A percentile compares a stretch with the other conserved stretches of the same genome.
These are phyloP conservation scores for Chelonus insularis DNA, from an alignment of 1,140 invertebrate species.

Conservation along the genomic window DNA sequence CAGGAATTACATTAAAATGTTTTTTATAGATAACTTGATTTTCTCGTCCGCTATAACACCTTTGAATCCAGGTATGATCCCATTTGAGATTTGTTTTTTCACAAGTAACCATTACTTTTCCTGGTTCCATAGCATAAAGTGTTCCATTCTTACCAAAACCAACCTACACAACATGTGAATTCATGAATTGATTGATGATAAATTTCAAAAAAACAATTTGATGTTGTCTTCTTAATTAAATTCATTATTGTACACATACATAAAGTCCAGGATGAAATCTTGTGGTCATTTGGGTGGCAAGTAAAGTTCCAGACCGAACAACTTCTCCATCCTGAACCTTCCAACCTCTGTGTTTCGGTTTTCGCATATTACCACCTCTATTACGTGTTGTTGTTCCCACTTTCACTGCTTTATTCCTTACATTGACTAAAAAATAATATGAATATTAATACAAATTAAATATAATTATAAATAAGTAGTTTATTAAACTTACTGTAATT, in stretches of 20 bases:
- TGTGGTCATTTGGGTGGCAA: conserved; percentile 69
- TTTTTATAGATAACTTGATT: conserved; percentile 76
- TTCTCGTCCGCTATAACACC: conserved; percentile 66
- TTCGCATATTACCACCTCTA: conserved; percentile 62
- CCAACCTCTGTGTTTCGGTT: conserved; percentile 74
- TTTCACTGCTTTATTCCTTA: conserved; percentile 73
- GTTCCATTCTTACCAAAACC: conserved; percentile 76
- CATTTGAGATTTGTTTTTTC: conserved; percentile 75
- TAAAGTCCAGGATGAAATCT: conserved; percentile 81
- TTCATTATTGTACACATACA: conserved; percentile 63
- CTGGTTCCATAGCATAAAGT: conserved; percentile 73
- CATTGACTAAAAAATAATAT: conserved; percentile 32
- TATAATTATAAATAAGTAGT: conserved; percentile 13
- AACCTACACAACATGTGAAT: conserved; percentile 66
- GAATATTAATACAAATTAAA: conserved; percentile 16
- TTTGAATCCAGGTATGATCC: conserved; percentile 70
- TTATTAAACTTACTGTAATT: conserved; percentile 13
- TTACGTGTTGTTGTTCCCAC: conserved; percentile 68
- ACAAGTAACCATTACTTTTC: conserved; percentile 75
- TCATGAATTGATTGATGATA: too few relatives aligned
- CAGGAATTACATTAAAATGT: conserved; percentile 77
- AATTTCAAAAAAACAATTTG: too few relatives aligned
- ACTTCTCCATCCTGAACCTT: conserved; percentile 68
- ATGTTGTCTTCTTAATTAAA: not conserved
- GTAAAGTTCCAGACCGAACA: conserved; percentile 68